Evolutionary conservation across 2,797 vertebrate species (phyloP), one percentile per base, ranked within the genome.

Genomic region (Pygocentrus nattereri): DNA sequence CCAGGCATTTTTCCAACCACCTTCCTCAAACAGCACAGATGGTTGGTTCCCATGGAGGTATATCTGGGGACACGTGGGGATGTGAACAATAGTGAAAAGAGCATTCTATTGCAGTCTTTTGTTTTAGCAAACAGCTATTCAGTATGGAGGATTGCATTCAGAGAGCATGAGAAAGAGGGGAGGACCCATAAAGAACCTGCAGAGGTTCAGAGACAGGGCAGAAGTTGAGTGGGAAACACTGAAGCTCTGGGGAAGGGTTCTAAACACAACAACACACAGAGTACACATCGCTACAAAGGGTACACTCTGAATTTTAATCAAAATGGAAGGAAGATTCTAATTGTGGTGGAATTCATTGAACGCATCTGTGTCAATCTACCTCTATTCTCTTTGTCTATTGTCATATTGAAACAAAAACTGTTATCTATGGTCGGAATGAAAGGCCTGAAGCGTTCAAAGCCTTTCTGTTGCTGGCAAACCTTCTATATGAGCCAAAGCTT

Each of bases 181-280:
- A 56, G 27, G 72, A 75, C 74, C 52, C 54, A 47, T 19, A 34
- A 74, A 56, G 64, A 75, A 70, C 38, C 27, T 74, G 82, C 41
- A 52, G 41, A 50, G 50, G 71, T 69, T 79, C 77, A 76, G 19
- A 79, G 31, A 71, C 56, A 16, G 54, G 72, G 49, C 77, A 70
- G 73, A 70, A 74, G 38, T 73, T 5, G 31, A 75, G 23, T 70
- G 25, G 41, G n/a, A 71, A 61, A 75, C 34, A 61, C 16, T 31
- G 75, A 71, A 75, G 78, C 82, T 83, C 82, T 2, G 41, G 72
- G 77, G 82, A 75, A 64, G 47, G 75, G 77, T 71, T 83, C 56
- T 5, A 72, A 79, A 78, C 68, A 75, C 72, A 79, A 71, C 54
- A 79, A 62, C 62, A 83, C 25, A 58, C 71, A 69, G 74, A 70